A percentile compares a stretch with the other conserved stretches of the same genome.
These are phyloP conservation scores for Esperia sulphurella DNA, from an alignment of 2,888 invertebrate genomes.

Conservation along the genomic window DNA sequence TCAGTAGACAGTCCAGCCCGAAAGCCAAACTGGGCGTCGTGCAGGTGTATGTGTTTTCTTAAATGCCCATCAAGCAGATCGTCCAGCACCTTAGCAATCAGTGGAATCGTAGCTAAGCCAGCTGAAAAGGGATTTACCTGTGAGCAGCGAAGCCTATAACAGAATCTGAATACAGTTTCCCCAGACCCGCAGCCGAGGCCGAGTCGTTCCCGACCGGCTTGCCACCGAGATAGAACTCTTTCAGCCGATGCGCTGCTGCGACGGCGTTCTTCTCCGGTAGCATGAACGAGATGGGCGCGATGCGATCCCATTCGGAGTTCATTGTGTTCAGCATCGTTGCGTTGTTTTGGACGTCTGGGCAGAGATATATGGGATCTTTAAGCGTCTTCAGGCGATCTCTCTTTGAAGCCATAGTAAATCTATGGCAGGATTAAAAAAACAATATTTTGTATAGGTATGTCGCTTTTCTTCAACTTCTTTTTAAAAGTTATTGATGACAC, in stretches of 20 bases:
- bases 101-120: neutral
- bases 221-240: conserved; percentile 24
- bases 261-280: conserved; percentile 72
- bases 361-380: too few relatives aligned
- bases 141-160: conserved; percentile 62
- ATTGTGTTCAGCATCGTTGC: conserved; percentile 67
- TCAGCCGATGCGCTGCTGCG: conserved; percentile 63
- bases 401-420: too few relatives aligned
- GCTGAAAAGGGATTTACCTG: conserved; percentile 31
- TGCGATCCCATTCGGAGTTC: conserved; percentile 76
- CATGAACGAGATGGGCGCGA: conserved; percentile 82
- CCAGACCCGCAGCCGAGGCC: conserved; percentile 24
- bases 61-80: too few relatives aligned
- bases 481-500: too few relatives aligned
- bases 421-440: too few relatives aligned
- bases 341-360: conserved; percentile 76
- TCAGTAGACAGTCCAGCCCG: too few relatives aligned
- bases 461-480: too few relatives aligned
- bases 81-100: too few relatives aligned
- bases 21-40: too few relatives aligned
- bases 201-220: conserved; percentile 26
- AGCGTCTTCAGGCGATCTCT: too few relatives aligned
- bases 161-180: conserved; percentile 40
- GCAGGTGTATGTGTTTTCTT: too few relatives aligned
- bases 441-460: too few relatives aligned